Evolutionary conservation across 2,113 vertebrate genomes (phyloP).

Genomic region (Ibidorhyncha struthersii): DNA sequence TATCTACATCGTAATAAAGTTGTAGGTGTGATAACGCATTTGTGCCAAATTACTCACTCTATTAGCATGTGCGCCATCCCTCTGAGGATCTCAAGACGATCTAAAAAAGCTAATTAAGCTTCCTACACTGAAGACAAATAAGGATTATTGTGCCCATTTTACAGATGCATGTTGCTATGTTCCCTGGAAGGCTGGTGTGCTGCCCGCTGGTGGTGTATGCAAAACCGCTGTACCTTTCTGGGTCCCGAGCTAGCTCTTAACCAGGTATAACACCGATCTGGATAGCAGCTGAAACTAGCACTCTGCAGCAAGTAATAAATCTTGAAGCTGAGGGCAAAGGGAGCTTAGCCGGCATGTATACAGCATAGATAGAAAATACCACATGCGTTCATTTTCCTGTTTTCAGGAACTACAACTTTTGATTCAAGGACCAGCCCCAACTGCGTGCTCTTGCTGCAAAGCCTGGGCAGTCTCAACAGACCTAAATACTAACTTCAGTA

Average conservation of each 20-base stretch:
- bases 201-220: not conserved
- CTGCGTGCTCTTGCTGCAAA: not conserved
- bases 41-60: not conserved
- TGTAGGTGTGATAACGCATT: not conserved
- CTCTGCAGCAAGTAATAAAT: not conserved
- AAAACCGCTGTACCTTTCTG: not conserved
- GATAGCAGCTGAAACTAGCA: not conserved
- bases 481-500: not conserved
- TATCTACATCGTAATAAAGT: not conserved
- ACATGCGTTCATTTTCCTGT: not conserved
- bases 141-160: not conserved
- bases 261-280: not conserved
- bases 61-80: not conserved
- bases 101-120: constrained; percentile 20
- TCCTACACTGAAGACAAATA: not conserved
- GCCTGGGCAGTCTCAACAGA: not conserved
- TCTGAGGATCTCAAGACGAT: not conserved
- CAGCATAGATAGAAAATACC: not conserved
- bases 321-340: not conserved
- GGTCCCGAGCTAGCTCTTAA: not conserved
- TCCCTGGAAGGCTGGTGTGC: not conserved
- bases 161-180: not conserved
- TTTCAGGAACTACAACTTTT: not conserved
- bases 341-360: not conserved
- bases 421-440: not conserved